These are phyloP conservation scores for Maylandia zebra DNA, from an alignment of 2,113 vertebrate species.

Conservation along the genomic window DNA sequence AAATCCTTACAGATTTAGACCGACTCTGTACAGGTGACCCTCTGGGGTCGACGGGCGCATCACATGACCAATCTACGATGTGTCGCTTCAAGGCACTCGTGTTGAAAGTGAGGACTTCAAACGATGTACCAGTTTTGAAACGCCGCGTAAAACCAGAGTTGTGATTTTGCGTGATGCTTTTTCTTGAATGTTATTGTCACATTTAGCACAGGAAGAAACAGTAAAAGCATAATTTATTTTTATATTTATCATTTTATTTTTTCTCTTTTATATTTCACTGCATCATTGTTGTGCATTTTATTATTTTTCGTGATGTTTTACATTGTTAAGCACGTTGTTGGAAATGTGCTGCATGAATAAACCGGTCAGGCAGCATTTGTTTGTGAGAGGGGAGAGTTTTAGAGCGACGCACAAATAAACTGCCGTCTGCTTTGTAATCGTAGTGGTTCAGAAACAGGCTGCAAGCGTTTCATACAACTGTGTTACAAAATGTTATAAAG, in stretches of 20 bases:
- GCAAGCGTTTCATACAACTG: neutral
- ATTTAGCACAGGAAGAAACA: neutral
- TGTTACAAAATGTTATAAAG: neutral
- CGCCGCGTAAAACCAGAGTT: rapidly evolving
- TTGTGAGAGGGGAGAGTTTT: neutral
- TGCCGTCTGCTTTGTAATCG: rapidly evolving
- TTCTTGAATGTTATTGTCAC: rapidly evolving
- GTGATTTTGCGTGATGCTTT: rapidly evolving
- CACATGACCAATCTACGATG: neutral
- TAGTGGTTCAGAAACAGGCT: neutral
- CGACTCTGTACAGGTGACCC: neutral
- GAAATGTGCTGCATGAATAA: neutral
- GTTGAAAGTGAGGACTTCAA: neutral
- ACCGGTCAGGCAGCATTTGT: rapidly evolving
- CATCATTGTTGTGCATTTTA: neutral
- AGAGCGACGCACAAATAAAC: neutral
- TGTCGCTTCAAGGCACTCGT: neutral
- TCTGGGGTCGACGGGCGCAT: neutral
- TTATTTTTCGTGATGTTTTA: rapidly evolving
- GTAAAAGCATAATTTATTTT: rapidly evolving
- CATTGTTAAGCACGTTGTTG: neutral
- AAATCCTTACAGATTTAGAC: neutral
- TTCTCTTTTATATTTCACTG: neutral
- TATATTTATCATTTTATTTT: neutral
- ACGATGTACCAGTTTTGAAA: neutral